Base-by-base conservation (phyloP, 35 echinoderm and acorn worm genomes). In the Eucidaris tribuloides region DNA sequence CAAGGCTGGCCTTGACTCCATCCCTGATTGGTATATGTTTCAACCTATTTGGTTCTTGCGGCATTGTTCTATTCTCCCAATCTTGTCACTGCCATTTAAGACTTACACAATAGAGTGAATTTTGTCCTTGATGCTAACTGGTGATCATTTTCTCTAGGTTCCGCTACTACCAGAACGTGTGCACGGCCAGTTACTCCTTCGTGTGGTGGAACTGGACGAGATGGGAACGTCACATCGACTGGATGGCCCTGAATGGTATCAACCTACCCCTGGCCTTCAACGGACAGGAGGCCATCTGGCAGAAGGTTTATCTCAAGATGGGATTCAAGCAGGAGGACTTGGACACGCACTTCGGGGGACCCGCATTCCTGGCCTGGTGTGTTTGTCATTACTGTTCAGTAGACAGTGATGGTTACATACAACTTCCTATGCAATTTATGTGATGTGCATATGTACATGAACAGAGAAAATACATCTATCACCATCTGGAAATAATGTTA, bases 91-190 rank as follows among this genome's bases (percentile, higher is more conserved):
- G n/a, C n/a, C n/a, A n/a, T n/a, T n/a, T n/a, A n/a, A n/a, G n/a
- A n/a, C n/a, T n/a, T n/a, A n/a, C n/a, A n/a, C n/a, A n/a, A n/a
- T n/a, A n/a, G n/a, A n/a, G n/a, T n/a, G n/a, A n/a, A n/a, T n/a
- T n/a, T n/a, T n/a, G n/a, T n/a, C n/a, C n/a, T n/a, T n/a, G n/a
- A n/a, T n/a, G n/a, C n/a, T n/a, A n/a, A n/a, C n/a, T n/a, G n/a
- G n/a, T n/a, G n/a, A n/a, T n/a, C n/a, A 5, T 64, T 15, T 64
- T 64, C 5, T 18, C 24, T 44, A 97, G 94, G 60, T 92, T 93
- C 44, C 89, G 94, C 11, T 97, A 97, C 79, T 97, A 97, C 77
- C 94, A 97, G 76, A 97, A 97, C 63, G 94, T 97, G 30, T 97
- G 94, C 48, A 97, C 94, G 0, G 86, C 84, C 25, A 93, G 94